Base-by-base conservation (phyloP, 2,888 invertebrate genomes). In the Rotaria sp. region DNA sequence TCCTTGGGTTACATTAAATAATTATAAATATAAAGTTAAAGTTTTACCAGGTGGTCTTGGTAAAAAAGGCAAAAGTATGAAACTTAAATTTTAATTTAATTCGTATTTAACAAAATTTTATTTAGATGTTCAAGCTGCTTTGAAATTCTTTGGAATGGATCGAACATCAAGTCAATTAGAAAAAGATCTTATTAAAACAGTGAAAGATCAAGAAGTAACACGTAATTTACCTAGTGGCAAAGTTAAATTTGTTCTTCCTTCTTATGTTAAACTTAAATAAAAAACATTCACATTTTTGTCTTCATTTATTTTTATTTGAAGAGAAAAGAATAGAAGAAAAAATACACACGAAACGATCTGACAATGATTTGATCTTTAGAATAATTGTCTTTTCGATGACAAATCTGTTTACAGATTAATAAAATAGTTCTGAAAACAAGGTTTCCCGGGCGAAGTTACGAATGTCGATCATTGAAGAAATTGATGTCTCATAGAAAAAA, bases 151-250 rank as follows among this genome's bases (percentile, higher is more conserved):
- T 38, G 55, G n/a, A 18, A 35, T 75, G 75, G 86, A 86, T 55
- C 85, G 85, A 59, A 57, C 75, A 26, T 52, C 86, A n/a, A 86
- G 55, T 10, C 80, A 85, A 35, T 48, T 80, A 41, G 86, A 86
- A 85, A 85, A 85, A 55, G 86, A 86, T 75, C 55, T 86, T 30
- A 80, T 86, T 41, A 86, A 86, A 75, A 41, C 52, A 26, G 38
- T 55, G 24, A 55, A 84, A 59, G 87, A 87, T n/a, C 85, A 87
- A 85, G 87, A 87, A n/a, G 48, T 87, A 59, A 52, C 85, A 26
- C 85, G 87, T 7, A 87, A 87, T 85, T 52, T 87, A 38, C 87
- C 87, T 5, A 67, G 67, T 38, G 87, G 87, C 21, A 87, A 87
- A 87, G 87, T 87, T 13, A 87, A 87, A 74, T 50, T 87, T 50